Conservation (phyloP, 2,888 invertebrate species). For the Selenia dentaria region DNA sequence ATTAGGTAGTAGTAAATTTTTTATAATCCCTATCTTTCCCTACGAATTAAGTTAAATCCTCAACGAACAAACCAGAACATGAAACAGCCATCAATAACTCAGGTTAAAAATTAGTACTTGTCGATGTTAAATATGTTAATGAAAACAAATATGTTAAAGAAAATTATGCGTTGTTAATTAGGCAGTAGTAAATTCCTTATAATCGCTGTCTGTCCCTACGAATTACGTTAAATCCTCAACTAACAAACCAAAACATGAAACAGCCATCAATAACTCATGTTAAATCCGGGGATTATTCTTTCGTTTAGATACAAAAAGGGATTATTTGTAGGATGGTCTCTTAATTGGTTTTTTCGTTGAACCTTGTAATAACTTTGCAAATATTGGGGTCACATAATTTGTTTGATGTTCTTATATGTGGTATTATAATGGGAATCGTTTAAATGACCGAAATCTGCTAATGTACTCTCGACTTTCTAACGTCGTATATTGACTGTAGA, state of each 20-base stretch:
- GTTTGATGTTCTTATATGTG: neutral
- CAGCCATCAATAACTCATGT: conserved; percentile 55
- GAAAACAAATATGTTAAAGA: too few species aligned
- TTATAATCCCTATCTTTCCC: too few species aligned
- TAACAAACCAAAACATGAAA: conserved; percentile 17
- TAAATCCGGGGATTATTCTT: conserved; percentile 49
- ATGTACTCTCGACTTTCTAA: too few species aligned
- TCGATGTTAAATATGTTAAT: too few species aligned
- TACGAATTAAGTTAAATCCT: conserved; percentile 21
- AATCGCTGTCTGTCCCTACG: conserved; percentile 12
- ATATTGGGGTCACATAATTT: conserved; percentile 9
- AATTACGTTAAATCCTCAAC: conserved; percentile 17
- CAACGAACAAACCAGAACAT: conserved; percentile 15
- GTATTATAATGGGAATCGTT: neutral
- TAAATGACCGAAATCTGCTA: too few species aligned
- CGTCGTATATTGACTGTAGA: too few species aligned
- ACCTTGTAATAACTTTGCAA: conserved; percentile 24
- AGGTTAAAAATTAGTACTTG: too few species aligned
- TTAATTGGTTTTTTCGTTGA: conserved; percentile 53
- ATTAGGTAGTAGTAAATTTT: too few species aligned
- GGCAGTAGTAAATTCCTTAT: too few species aligned
- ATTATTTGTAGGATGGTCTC: conserved; percentile 37
- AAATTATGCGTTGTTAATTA: too few species aligned
- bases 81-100: conserved; percentile 53
- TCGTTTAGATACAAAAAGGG: conserved; percentile 43